Conservation (phyloP, 2,888 invertebrate genomes). For the Sesia bembeciformis region DNA sequence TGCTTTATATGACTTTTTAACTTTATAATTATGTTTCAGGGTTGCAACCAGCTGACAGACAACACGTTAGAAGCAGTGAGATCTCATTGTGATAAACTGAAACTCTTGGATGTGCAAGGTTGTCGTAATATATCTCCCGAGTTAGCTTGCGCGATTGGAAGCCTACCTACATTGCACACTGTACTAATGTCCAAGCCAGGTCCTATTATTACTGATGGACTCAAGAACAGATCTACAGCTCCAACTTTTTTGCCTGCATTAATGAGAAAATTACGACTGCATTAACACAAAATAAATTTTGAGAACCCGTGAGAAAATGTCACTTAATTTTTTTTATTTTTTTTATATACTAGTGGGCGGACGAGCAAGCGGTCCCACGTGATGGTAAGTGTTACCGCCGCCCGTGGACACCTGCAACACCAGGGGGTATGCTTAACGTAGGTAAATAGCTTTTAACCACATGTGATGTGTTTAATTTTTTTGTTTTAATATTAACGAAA, state of each 20-base stretch:
- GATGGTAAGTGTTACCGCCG: too few species aligned
- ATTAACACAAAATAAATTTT: constrained; percentile 25
- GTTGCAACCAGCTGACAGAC: constrained; percentile 77
- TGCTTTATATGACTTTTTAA: too few species aligned
- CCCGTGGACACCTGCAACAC: too few species aligned
- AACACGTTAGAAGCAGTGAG: constrained; percentile 67
- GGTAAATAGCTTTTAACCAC: neutral
- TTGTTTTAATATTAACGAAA: too few species aligned
- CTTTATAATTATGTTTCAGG: constrained; percentile 43
- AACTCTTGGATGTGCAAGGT: constrained; percentile 74
- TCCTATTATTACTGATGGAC: constrained; percentile 50
- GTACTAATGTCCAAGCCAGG: constrained; percentile 63
- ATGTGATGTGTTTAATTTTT: neutral
- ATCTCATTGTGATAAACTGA: constrained; percentile 62
- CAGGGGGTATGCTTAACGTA: too few species aligned
- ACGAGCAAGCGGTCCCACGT: too few species aligned
- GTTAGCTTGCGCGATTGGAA: constrained; percentile 51
- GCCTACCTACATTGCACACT: constrained; percentile 53
- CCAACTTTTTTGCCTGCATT: constrained; percentile 54
- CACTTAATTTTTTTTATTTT: too few species aligned
- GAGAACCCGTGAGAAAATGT: too few species aligned
- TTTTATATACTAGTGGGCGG: too few species aligned
- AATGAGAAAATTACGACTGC: constrained; percentile 52
- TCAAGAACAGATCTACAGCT: constrained; percentile 46
- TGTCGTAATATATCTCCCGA: constrained; percentile 66